Conservation (phyloP, 2,888 invertebrate species). For the Ethmia dodecea region DNA sequence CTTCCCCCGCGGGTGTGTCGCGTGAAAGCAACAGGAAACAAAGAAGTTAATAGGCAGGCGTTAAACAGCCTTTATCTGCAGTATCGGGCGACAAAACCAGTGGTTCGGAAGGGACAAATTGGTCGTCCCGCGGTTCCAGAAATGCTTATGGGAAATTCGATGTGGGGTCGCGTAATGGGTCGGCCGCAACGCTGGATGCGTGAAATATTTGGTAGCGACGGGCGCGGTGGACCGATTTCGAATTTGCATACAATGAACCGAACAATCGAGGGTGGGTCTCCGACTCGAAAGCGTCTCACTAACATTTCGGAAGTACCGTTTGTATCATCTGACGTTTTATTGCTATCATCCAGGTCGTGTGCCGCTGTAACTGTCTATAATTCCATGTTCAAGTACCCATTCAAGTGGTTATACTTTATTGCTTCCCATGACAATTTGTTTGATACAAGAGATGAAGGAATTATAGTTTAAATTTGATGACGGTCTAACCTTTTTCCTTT, state of each 20-base stretch:
- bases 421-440: too few relatives aligned
- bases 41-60: neutral
- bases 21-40: neutral
- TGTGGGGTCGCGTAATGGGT: conserved; percentile 44
- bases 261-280: conserved; percentile 50
- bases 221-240: conserved; percentile 39
- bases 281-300: conserved; percentile 46
- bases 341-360: too few relatives aligned
- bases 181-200: conserved; percentile 37
- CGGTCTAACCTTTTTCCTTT: too few relatives aligned
- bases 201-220: conserved; percentile 64
- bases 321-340: conserved; percentile 38
- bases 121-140: conserved; percentile 44
- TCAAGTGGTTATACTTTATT: too few relatives aligned
- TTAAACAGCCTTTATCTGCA: too few relatives aligned
- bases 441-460: too few relatives aligned
- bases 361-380: too few relatives aligned
- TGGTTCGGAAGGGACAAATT: conserved; percentile 42
- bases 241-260: conserved; percentile 69
- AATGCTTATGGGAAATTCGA: conserved; percentile 48
- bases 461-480: too few relatives aligned
- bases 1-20: conserved; percentile 23
- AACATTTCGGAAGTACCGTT: conserved; percentile 68
- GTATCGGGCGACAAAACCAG: conserved; percentile 12
- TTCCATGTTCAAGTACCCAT: too few relatives aligned